Conservation (phyloP, 2,113 vertebrate species). For the Eulacestoma nigropectus region DNA sequence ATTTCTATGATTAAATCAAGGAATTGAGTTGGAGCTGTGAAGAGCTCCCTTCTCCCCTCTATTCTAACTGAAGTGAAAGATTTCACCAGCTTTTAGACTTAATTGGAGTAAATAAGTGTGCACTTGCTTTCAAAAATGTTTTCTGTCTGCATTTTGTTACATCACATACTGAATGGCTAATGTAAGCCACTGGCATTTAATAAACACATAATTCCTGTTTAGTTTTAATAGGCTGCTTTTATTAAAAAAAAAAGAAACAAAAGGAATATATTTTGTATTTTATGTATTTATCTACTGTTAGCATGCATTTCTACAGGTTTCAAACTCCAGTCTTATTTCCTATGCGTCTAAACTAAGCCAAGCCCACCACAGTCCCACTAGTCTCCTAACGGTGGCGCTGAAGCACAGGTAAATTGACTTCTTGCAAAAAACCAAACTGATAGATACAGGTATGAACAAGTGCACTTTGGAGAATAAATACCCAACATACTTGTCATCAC, state of each 20-base stretch:
- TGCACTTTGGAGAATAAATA: neutral
- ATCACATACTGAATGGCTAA: neutral
- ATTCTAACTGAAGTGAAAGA: neutral
- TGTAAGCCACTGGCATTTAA: neutral
- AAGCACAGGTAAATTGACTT: neutral
- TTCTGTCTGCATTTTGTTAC: neutral
- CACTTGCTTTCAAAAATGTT: slow-evolving; percentile 12
- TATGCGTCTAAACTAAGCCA: neutral
- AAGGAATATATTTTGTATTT: neutral
- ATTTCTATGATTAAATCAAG: neutral
- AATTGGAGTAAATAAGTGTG: neutral
- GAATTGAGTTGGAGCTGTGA: neutral
- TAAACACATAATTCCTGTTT: neutral
- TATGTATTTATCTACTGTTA: neutral
- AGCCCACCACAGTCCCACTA: neutral
- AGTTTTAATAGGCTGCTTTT: slow-evolving; percentile 26
- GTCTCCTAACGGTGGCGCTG: slow-evolving; percentile 25
- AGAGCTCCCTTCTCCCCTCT: neutral
- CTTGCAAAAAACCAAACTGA: neutral
- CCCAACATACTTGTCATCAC: neutral
- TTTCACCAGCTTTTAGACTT: neutral
- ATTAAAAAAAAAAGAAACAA: neutral
- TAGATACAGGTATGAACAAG: neutral
- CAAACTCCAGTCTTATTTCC: neutral
- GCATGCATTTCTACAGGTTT: neutral